phyloP scores from a whole-genome alignment of 1,140 invertebrate genomes.

The Lutraria rhynchaena region DNA sequence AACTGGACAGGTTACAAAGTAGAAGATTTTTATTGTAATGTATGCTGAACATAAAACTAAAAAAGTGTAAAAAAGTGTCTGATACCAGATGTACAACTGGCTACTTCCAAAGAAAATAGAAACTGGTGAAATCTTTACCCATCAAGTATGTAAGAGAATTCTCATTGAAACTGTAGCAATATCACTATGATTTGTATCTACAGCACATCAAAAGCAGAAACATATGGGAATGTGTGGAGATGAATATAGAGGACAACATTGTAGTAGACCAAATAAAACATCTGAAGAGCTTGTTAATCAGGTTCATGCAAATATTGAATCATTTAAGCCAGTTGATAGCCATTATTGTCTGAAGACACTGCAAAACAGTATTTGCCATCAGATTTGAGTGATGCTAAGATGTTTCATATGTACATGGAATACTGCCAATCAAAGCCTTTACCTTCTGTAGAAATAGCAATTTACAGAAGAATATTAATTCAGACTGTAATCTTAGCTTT shows the following conservation, averaged over 20 bases:
- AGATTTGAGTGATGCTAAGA: slow-evolving; percentile 4
- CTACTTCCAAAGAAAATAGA: not conserved
- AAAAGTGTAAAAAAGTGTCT: not conserved
- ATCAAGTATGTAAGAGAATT: slow-evolving; percentile 18
- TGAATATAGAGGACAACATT: slow-evolving; percentile 5
- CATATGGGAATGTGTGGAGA: not conserved
- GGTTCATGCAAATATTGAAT: too few relatives aligned
- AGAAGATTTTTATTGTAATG: not conserved
- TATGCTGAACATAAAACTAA: slow-evolving; percentile 1
- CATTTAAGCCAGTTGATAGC: too few relatives aligned
- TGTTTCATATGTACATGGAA: too few relatives aligned
- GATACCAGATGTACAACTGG: not conserved
- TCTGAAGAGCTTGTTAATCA: too few relatives aligned
- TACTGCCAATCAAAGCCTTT: too few relatives aligned
- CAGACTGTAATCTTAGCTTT: not conserved
- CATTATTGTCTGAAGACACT: not conserved
- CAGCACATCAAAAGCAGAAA: not conserved
- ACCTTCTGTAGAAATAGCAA: too few relatives aligned
- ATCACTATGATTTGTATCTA: not conserved
- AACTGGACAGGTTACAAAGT: not conserved
- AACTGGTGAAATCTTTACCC: not conserved
- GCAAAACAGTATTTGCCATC: not conserved
- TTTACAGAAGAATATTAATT: not conserved
- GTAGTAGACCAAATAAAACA: not conserved
- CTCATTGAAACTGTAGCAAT: slow-evolving; percentile 20